Evolutionary conservation across 2,888 invertebrate species (phyloP), one percentile per base, ranked within the genome.

Genomic region (Dasysyrphus albostriatus): DNA sequence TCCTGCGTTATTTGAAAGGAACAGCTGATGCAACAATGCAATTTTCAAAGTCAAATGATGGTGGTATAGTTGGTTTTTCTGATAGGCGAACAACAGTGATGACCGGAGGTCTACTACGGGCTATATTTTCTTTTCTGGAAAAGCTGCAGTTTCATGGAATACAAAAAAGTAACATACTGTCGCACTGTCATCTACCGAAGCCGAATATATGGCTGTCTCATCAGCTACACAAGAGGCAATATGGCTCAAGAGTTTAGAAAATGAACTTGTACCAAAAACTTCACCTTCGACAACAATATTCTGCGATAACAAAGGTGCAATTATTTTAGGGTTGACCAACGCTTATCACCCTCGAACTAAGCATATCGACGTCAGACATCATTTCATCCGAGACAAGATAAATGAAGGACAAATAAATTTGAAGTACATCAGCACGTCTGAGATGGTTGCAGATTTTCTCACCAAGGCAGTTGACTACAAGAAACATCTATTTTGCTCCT

Each of bases 301-400:
- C 12, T 29, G 19, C 16, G 54, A 54, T 14, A 54, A 54, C 10
- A 54, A 54, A 54, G 54, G 54, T 24, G 54, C 42, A 42, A 42
- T 42, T 42, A 42, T 14, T 42, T 42, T 42, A 14, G 42, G 42
- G 14, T 42, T 42, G 42, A 14, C 42, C 5, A 42, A 42, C 14
- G 42, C 42, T 14, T 42, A 5, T 42, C 42, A 42, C 5, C 42
- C 42, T 42, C 42, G 42, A 42, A 42, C 42, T 14, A 42, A 42
- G 5, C 42, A 42, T 5, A 42, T 42, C 14, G 42, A 42, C 5
- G 42, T 42, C 42, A 14, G 42, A 7, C 42, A 42, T 42, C 42
- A 42, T 54, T 54, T 54, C 12, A 29, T 54, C 0, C 5, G 54
- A 29, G 54, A 29, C 54, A 54, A 54, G 14, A 29, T 54, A 6